phyloP scores from a whole-genome alignment of 2,797 vertebrate genomes.

The Myiotriccus ornatus region DNA sequence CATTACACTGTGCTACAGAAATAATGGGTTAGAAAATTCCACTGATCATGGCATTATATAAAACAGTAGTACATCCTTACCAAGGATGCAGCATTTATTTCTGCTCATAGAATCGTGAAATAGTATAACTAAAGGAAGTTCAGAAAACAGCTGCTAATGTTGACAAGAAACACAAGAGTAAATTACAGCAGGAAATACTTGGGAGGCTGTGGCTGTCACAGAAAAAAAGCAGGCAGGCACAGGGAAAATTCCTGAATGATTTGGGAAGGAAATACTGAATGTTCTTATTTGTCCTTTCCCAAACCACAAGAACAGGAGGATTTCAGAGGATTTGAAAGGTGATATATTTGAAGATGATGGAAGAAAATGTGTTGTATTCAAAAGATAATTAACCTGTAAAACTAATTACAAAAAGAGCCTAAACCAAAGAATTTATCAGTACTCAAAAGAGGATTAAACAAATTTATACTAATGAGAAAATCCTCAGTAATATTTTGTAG shows the following conservation, averaged over 20 bases:
- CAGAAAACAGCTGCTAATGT: constrained; percentile 16
- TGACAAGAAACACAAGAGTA: constrained; percentile 13
- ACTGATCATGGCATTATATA: constrained; percentile 26
- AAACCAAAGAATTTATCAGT: constrained; percentile 35
- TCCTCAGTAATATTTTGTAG: constrained; percentile 14
- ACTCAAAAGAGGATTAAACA: constrained; percentile 41
- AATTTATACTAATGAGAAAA: constrained; percentile 23
- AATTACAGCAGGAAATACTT: constrained; percentile 30
- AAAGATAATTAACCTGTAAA: constrained; percentile 57
- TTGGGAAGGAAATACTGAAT: not conserved
- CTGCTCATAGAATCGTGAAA: not conserved
- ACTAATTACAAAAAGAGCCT: constrained; percentile 31
- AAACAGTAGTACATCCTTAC: constrained; percentile 23
- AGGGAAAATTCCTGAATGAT: not conserved
- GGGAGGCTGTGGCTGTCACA: not conserved
- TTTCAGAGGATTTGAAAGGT: constrained; percentile 25
- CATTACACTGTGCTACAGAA: constrained; percentile 17
- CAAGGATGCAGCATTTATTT: constrained; percentile 16
- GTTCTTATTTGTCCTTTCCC: not conserved
- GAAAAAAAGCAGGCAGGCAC: not conserved
- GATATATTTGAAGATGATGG: not conserved
- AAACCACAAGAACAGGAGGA: not conserved
- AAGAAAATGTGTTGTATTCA: constrained; percentile 10
- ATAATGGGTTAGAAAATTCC: constrained; percentile 52
- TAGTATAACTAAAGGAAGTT: not conserved